These are phyloP conservation scores for Gobio gobio DNA, from an alignment of 2,113 vertebrate genomes.

Conservation along the genomic window DNA sequence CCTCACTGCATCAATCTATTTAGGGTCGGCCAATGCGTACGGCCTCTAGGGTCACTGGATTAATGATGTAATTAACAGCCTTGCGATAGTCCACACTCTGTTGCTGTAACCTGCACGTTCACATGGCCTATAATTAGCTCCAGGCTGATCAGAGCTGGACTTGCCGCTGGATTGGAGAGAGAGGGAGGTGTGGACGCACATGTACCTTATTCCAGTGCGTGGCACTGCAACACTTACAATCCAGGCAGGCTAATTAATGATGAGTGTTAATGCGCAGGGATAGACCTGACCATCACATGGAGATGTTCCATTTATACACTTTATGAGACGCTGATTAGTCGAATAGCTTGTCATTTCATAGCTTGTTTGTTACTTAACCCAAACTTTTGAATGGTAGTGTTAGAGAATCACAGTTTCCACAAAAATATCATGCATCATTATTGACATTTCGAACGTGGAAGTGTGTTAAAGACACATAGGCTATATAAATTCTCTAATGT, in stretches of 20 bases:
- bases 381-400: no score
- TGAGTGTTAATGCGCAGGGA: background rate
- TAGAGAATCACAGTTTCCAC: no score
- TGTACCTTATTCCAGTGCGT: background rate
- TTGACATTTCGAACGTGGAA: no score
- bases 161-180: background rate
- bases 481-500: no score
- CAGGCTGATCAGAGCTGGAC: constrained; percentile 6
- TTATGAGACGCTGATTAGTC: background rate
- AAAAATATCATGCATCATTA: no score
- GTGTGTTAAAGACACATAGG: no score
- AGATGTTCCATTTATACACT: background rate
- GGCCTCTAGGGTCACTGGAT: constrained; percentile 16
- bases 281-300: background rate
- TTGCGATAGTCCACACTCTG: background rate
- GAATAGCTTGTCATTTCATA: background rate
- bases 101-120: constrained; percentile 18
- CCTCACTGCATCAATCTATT: constrained; percentile 32
- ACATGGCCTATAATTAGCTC: constrained; percentile 3
- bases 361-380: background rate
- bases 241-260: background rate
- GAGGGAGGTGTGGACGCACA: background rate
- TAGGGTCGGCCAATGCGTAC: background rate
- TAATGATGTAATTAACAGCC: constrained; percentile 50
- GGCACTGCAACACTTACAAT: constrained; percentile 1